These are phyloP conservation scores for Esox niger DNA, from an alignment of 2,113 vertebrate species.

Conservation along the genomic window DNA sequence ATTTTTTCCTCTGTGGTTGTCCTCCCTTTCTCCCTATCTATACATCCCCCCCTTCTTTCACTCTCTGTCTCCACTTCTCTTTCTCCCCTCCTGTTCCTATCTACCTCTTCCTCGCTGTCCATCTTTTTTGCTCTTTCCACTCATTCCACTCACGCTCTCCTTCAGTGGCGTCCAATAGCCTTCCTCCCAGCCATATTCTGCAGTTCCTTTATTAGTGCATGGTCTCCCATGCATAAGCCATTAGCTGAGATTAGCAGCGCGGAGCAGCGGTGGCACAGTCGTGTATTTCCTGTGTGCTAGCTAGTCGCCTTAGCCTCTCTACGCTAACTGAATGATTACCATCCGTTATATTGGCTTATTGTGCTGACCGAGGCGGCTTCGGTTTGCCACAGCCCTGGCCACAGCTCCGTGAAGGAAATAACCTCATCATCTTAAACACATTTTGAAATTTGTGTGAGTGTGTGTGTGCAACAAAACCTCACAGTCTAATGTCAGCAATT, in stretches of 20 bases:
- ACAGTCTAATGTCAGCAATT: too few relatives aligned
- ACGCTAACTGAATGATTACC: slow-evolving; percentile 81
- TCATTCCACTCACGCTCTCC: too few relatives aligned
- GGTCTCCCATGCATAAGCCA: slow-evolving; percentile 71
- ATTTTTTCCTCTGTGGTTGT: too few relatives aligned
- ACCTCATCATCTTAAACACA: slow-evolving; percentile 70
- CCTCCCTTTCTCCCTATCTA: slow-evolving; percentile 7
- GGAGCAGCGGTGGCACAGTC: slow-evolving; percentile 32
- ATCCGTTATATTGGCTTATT: slow-evolving; percentile 77
- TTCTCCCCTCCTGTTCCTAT: background rate
- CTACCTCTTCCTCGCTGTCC: background rate
- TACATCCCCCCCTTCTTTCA: slow-evolving; percentile 10
- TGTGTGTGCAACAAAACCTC: slow-evolving; percentile 28
- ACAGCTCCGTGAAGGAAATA: slow-evolving; percentile 20
- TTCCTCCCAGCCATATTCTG: slow-evolving; percentile 5
- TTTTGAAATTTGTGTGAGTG: slow-evolving; percentile 43
- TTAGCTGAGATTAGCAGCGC: slow-evolving; percentile 87
- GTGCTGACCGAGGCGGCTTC: slow-evolving; percentile 82
- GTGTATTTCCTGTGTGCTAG: slow-evolving; percentile 32
- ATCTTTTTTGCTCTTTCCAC: too few relatives aligned
- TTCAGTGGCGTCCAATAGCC: background rate
- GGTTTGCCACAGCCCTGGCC: slow-evolving; percentile 37
- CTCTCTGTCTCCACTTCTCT: background rate
- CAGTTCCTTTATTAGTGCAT: too few relatives aligned
- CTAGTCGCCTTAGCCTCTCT: slow-evolving; percentile 48